Percentiles rank a stretch among this genome's conserved stretches.
Evolutionary conservation across 2,888 invertebrate genomes (phyloP).

Genomic region (Rhorus exstirpatorius): DNA sequence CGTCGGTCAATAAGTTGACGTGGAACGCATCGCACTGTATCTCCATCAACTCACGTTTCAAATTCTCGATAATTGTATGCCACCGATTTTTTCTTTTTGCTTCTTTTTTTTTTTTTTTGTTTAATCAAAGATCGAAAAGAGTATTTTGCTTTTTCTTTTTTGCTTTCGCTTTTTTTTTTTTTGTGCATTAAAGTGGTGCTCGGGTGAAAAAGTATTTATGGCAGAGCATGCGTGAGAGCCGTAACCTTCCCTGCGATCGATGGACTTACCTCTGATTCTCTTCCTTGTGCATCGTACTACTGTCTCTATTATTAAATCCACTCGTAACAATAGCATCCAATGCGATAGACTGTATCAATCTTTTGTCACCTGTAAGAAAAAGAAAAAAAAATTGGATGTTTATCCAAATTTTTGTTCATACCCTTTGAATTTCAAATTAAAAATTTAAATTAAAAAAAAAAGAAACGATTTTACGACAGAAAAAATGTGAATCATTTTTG

Average conservation of each 20-base stretch:
- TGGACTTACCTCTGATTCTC: slow-evolving; percentile 89
- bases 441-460: not conserved
- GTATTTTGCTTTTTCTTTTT: slow-evolving; percentile 74
- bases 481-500: not conserved
- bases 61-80: no score
- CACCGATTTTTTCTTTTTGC: not conserved
- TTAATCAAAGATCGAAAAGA: slow-evolving; percentile 74
- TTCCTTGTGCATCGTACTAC: slow-evolving; percentile 87
- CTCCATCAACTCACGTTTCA: no score
- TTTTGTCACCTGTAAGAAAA: slow-evolving; percentile 93
- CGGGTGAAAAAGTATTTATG: slow-evolving; percentile 74
- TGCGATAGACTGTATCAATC: slow-evolving; percentile 95
- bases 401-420: not conserved
- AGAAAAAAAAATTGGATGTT: not conserved
- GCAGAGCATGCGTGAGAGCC: slow-evolving; percentile 73
- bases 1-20: no score
- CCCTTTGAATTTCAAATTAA: not conserved
- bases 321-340: slow-evolving; percentile 96
- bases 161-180: slow-evolving; percentile 70
- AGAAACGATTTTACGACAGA: not conserved
- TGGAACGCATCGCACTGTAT: no score
- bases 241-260: slow-evolving; percentile 64
- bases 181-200: slow-evolving; percentile 78
- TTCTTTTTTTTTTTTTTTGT: not conserved
- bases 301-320: slow-evolving; percentile 90